phyloP scores from a whole-genome alignment of 2,888 invertebrate species.

The Polylopha cassiicola region DNA sequence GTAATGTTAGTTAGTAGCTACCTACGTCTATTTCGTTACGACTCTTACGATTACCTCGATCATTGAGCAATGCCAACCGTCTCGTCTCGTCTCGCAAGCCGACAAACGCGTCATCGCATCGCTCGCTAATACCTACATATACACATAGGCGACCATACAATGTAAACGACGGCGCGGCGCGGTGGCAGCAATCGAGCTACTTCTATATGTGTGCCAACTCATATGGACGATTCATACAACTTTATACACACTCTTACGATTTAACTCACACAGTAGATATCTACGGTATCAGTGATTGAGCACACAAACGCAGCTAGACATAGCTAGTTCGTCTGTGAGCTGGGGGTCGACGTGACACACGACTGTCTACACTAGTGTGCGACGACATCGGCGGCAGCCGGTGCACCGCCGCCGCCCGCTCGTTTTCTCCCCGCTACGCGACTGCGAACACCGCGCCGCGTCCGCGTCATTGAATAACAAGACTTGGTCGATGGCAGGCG shows the following conservation, averaged over 20 bases:
- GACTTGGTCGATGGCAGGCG: constrained; percentile 75
- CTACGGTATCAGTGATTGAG: constrained; percentile 54
- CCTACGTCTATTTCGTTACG: constrained; percentile 28
- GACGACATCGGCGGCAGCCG: constrained; percentile 72
- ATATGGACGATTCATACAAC: constrained; percentile 42
- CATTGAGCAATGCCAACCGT: constrained; percentile 76
- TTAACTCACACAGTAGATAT: constrained; percentile 47
- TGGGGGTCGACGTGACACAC: constrained; percentile 48
- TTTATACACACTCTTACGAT: constrained; percentile 48
- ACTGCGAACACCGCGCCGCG: constrained; percentile 69
- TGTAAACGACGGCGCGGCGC: constrained; percentile 48
- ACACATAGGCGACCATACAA: constrained; percentile 71
- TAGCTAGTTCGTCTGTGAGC: constrained; percentile 47
- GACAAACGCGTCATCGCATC: constrained; percentile 76
- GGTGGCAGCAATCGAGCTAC: constrained; percentile 68
- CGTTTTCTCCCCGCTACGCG: constrained; percentile 67
- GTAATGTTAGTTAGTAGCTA: too few relatives aligned
- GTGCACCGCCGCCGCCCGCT: constrained; percentile 63
- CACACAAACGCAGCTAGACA: constrained; percentile 70
- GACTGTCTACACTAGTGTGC: constrained; percentile 49
- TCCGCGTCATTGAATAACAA: constrained; percentile 77
- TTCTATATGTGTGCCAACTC: constrained; percentile 55
- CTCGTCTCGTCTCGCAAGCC: constrained; percentile 67
- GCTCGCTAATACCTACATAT: constrained; percentile 66
- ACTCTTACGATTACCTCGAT: constrained; percentile 66